These are phyloP conservation scores for Brenthis daphne DNA, from an alignment of 2,888 invertebrate genomes.

Conservation along the genomic window DNA sequence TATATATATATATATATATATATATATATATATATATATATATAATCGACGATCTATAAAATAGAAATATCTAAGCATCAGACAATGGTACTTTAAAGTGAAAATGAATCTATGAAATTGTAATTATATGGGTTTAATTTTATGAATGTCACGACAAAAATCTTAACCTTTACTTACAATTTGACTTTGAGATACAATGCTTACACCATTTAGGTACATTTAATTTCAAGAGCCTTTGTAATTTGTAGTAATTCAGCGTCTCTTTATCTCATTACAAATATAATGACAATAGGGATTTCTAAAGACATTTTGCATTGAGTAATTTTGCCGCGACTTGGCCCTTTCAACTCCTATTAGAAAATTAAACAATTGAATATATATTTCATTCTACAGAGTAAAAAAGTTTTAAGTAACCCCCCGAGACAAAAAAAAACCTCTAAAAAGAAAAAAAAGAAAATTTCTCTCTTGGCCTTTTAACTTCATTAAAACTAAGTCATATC, in stretches of 20 bases:
- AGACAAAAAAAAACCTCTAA: too few relatives aligned
- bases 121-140: slow-evolving; percentile 25
- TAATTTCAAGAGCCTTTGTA: slow-evolving; percentile 14
- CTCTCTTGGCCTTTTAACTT: too few relatives aligned
- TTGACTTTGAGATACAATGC: slow-evolving; percentile 10
- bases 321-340: slow-evolving; percentile 18
- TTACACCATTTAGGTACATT: slow-evolving; percentile 5
- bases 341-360: slow-evolving; percentile 21
- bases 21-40: too few relatives aligned
- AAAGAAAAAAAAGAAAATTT: too few relatives aligned
- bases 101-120: slow-evolving; percentile 29
- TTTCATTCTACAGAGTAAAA: too few relatives aligned
- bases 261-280: slow-evolving; percentile 16
- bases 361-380: not conserved
- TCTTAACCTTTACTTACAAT: slow-evolving; percentile 1
- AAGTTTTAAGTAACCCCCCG: too few relatives aligned
- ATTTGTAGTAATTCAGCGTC: slow-evolving; percentile 7
- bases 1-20: too few relatives aligned
- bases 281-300: slow-evolving; percentile 20
- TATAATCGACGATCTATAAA: too few relatives aligned
- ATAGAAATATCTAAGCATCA: too few relatives aligned
- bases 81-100: slow-evolving; percentile 18
- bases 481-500: too few relatives aligned
- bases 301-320: slow-evolving; percentile 15
- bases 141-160: slow-evolving; percentile 28